Evolutionary conservation across 2,113 vertebrate species (phyloP), one percentile per base, ranked within the genome.

Genomic region (Tauraco erythrolophus): DNA sequence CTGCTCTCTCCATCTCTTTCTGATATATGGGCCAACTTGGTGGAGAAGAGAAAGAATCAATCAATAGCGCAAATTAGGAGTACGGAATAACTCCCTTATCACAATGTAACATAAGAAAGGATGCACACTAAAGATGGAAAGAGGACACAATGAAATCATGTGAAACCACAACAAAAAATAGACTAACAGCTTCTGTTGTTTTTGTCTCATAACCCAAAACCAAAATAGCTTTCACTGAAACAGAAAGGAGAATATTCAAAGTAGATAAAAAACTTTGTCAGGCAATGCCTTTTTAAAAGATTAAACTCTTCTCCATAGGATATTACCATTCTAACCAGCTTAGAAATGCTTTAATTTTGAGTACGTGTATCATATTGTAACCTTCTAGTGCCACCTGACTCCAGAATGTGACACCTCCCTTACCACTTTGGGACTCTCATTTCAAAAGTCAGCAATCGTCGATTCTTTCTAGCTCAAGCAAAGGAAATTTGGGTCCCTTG

Each of bases 111-210:
- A 65, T 88, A 88, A 78, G 39, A 97, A 92, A 39, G 54, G 18
- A 86, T 58, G 65, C 43, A 75, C 2, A 12, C 25, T 75, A 50
- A 91, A 91, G 46, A 89, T 30, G 27, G 60, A 88, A 88, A 75
- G 62, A 86, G 27, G 35, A 70, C 46, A 43, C 37, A 85, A 94
- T 76, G 72, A 71, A 71, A 69, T 65, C 31, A 86, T 14, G 27
- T 84, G 71, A 93, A 95, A 86, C 22, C 30, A 76, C 50, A 93
- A 54, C 61, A 71, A 94, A 92, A 93, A 81, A 51, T 25, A 92
- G 78, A 88, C 58, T 94, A 65, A 64, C 56, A 89, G 53, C 45
- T 89, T 84, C 46, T 88, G 35, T 75, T 84, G 70, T 69, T 87
- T 87, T 72, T 70, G 66, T 88, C 75, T 85, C 58, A 60, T 82